These are phyloP conservation scores for Tryphoninae sp. DNA, from an alignment of 2,888 invertebrate species.

Conservation along the genomic window DNA sequence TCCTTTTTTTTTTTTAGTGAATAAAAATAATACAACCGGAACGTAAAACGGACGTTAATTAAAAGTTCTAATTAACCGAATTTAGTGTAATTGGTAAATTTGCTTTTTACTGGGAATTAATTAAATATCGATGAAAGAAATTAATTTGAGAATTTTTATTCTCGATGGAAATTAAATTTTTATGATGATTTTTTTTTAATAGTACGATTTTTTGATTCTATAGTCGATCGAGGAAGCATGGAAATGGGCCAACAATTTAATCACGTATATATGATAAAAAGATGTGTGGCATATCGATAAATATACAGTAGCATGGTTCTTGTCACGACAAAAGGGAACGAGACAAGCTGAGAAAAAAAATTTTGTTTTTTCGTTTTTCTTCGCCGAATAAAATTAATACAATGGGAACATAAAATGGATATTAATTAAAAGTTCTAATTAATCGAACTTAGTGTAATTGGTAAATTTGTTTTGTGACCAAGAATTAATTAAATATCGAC, in stretches of 20 bases:
- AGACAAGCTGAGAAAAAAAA: too few relatives aligned
- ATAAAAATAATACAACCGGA: too few relatives aligned
- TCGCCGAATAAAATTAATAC: too few relatives aligned
- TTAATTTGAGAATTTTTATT: neutral
- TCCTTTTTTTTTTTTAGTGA: neutral
- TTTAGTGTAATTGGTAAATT: neutral
- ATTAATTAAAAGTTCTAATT: too few relatives aligned
- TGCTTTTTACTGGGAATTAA: neutral
- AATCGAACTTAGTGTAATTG: too few relatives aligned
- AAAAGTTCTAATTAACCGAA: too few relatives aligned
- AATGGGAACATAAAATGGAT: too few relatives aligned
- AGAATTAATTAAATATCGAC: neutral
- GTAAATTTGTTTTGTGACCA: neutral
- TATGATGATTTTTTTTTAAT: neutral
- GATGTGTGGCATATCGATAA: too few relatives aligned
- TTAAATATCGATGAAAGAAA: neutral
- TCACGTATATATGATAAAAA: neutral
- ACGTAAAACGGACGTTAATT: too few relatives aligned
- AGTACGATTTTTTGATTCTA: neutral
- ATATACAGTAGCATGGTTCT: too few relatives aligned
- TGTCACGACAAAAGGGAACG: too few relatives aligned
- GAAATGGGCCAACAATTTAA: neutral
- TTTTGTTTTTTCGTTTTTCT: neutral
- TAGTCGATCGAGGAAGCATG: neutral
- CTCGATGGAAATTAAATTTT: neutral